A percentile compares a stretch with the other conserved stretches of the same genome.
These are phyloP conservation scores for Allygus modestus DNA, from an alignment of 2,888 invertebrate species.

Conservation along the genomic window DNA sequence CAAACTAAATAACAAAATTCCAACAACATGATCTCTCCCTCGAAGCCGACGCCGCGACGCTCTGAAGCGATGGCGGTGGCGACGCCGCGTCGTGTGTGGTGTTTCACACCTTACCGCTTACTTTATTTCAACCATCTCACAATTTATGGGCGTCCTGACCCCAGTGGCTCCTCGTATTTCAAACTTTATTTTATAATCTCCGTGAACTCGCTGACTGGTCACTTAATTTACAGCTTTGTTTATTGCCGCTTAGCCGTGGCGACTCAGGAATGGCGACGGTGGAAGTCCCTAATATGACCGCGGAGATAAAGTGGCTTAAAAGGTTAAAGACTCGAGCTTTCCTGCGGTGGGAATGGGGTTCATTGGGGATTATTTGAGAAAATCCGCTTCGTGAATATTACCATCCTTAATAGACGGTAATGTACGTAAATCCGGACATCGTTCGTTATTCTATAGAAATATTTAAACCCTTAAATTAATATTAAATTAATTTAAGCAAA, in stretches of 20 bases:
- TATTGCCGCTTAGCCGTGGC: constrained; percentile 39
- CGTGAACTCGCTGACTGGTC: constrained; percentile 46
- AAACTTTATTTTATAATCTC: constrained; percentile 58
- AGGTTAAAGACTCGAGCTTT: constrained; percentile 27
- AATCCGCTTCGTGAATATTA: no score
- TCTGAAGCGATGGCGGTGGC: neutral
- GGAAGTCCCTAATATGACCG: neutral
- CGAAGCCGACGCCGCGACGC: neutral
- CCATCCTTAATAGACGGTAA: no score
- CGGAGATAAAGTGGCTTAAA: constrained; percentile 18
- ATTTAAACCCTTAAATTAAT: no score
- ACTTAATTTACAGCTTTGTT: constrained; percentile 58
- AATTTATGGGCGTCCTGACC: constrained; percentile 30
- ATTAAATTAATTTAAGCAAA: no score
- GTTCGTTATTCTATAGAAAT: no score
- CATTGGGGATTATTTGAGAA: neutral
- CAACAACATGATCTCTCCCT: no score
- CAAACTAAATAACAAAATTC: no score
- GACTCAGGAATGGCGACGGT: neutral
- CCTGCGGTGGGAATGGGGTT: constrained; percentile 6
- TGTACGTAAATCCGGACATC: no score
- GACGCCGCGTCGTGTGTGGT: neutral
- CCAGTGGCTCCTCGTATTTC: constrained; percentile 55
- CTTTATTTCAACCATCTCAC: constrained; percentile 44
- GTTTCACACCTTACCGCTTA: constrained; percentile 12